These are phyloP conservation scores for Trachelus iudaicus DNA, from an alignment of 2,888 invertebrate genomes.

Conservation along the genomic window DNA sequence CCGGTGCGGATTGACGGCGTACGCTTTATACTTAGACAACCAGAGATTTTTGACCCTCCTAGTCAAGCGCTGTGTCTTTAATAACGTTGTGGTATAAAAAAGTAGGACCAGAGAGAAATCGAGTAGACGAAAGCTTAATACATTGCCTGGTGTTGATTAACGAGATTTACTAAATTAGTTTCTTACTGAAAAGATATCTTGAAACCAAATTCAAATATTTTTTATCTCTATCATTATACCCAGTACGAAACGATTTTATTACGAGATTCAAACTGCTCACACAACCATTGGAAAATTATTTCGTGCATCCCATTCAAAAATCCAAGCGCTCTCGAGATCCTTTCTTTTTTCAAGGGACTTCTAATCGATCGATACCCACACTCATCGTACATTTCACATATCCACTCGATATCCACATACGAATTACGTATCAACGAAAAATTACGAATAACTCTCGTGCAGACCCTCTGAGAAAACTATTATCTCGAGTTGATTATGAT, in stretches of 20 bases:
- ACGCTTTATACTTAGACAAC: not conserved
- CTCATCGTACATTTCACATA: not conserved
- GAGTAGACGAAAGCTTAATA: not conserved
- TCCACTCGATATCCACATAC: not conserved
- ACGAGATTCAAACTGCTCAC: not conserved
- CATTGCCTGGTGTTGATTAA: not conserved
- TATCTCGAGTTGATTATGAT: slow-evolving; percentile 57
- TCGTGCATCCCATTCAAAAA: not conserved
- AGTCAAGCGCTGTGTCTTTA: not conserved
- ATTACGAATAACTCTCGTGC: not conserved
- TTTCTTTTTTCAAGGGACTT: not conserved
- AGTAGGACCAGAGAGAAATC: not conserved
- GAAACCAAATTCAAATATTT: not conserved
- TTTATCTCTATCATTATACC: not conserved
- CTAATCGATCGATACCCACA: not conserved
- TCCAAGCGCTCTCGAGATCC: not conserved
- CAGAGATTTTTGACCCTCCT: slow-evolving; percentile 13
- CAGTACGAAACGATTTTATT: not conserved
- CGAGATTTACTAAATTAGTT: not conserved
- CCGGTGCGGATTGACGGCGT: not conserved
- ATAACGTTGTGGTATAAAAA: not conserved
- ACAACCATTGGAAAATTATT: not conserved
- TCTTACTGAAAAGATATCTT: not conserved
- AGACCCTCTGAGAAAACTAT: slow-evolving; percentile 42
- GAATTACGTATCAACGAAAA: not conserved